Base-by-base conservation (phyloP, 2,888 invertebrate species). In the Notodonta ziczac region DNA sequence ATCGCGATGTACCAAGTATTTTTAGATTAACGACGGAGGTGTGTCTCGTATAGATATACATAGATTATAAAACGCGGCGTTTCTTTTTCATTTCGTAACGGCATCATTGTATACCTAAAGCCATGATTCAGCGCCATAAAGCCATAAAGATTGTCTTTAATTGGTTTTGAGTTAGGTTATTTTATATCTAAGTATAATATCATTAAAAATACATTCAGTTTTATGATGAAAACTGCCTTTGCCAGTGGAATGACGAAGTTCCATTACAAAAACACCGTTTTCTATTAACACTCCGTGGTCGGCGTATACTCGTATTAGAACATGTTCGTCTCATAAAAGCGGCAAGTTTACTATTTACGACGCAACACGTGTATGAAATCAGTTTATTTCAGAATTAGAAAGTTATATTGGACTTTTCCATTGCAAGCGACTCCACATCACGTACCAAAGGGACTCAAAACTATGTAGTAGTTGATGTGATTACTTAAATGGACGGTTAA, bases 1-100 rank as follows among this genome's bases (percentile, higher is more conserved):
- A 65, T 55, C 58, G 54, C 13, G 12, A 35, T 52, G 32, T 52
- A 52, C 13, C 32, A 59, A 40, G 57, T 73, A 75, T 63, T 73
- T 69, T 76, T 76, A 76, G 74, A 74, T 66, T 65, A 61, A 63
- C 57, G 56, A 64, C 35, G 72, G 74, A 76, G 74, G 74, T 69
- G 74, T 74, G 76, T 69, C 76, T 62, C 67, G 50, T 52, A 57
- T 60, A 62, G 32, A 51, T 24, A 24, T 24, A 24, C 24, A 24
- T 24, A 51, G 51, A 51, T 51, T 51, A 42, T n/a, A 5, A 13
- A 10, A 10, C 42, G 12, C 10, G 10, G 4, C 10, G 42, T 46
- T n/a, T 46, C 13, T 42, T 42, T 42, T 42, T 9, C 6, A 42
- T 10, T n/a, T 46, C n/a, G 13, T 46, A 46, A 46, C 46, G 5